Percentiles rank a stretch among this genome's conserved stretches.
These are phyloP conservation scores for Dicaeum eximium DNA, from an alignment of 2,113 vertebrate genomes.

Conservation along the genomic window DNA sequence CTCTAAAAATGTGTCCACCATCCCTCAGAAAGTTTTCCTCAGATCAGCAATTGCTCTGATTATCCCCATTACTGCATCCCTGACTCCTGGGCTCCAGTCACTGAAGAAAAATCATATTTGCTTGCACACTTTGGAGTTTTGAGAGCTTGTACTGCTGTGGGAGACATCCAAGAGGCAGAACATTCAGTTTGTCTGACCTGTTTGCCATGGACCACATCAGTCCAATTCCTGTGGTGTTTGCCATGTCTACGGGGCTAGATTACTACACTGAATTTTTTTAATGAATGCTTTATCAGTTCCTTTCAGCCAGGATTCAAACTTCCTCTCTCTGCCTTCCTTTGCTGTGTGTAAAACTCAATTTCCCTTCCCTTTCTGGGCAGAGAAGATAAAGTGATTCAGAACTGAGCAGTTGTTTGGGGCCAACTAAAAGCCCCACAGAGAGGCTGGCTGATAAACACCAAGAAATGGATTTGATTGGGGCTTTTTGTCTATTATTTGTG, in stretches of 20 bases:
- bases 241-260: background rate
- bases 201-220: background rate
- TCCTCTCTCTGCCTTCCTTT: background rate
- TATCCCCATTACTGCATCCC: background rate
- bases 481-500: background rate
- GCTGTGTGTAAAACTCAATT: background rate
- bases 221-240: background rate
- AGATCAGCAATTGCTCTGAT: background rate
- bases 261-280: background rate
- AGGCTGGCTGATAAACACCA: background rate
- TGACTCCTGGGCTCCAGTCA: background rate
- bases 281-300: background rate
- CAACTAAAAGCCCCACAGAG: background rate
- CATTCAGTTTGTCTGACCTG: background rate
- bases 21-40: background rate
- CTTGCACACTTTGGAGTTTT: background rate
- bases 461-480: background rate
- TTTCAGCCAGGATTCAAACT: background rate
- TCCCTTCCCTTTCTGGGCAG: background rate
- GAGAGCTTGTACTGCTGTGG: background rate
- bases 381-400: background rate
- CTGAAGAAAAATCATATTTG: background rate
- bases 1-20: background rate
- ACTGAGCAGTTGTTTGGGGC: background rate
- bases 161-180: background rate